Base-by-base conservation (phyloP, 2,113 vertebrate genomes). In the Theristicus caerulescens region DNA sequence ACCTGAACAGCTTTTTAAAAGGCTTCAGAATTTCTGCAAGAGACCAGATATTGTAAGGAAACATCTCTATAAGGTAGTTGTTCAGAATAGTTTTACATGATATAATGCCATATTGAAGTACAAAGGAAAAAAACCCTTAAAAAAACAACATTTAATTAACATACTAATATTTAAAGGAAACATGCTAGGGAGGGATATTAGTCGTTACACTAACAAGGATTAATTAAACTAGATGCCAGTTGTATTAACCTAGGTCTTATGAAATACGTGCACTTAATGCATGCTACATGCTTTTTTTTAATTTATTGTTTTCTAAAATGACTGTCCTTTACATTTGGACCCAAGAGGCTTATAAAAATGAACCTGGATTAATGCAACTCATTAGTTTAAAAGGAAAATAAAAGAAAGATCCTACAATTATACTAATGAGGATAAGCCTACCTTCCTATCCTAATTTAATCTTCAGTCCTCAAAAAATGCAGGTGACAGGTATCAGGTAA, bases 1-100 rank as follows among this genome's bases (percentile, higher is more conserved):
- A 98, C 99, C 99, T 98, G 98, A 99, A 98, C 99, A 99, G 98
- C 99, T 99, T 90, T 98, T 97, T 96, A 99, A 99, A 97, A 99
- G 97, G 90, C 99, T 99, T 95, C 98, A 98, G 97, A 97, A 97
- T 88, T 98, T 99, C 97, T 99, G 99, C 98, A 98, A 97, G 97
- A 99, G 98, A 96, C 99, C 99, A 29, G 98, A 98, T 84, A 82
- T 98, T 93, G 95, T 98, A 86, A 99, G 99, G 95, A 98, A 97
- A 97, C 99, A 99, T 96, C 94, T 98, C 69, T 97, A 99, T 97
- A 98, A 98, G 99, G 99, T 99, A 99, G 97, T 95, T 97, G 97
- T 95, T 97, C 84, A 44, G 94, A 97, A 96, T 91, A 97, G 96
- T 97, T 97, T 97, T 97, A 92, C 62, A 11, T 95, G 91, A 88